Conservation (phyloP, 2,113 vertebrate genomes). For the Bambusicola thoracicus region DNA sequence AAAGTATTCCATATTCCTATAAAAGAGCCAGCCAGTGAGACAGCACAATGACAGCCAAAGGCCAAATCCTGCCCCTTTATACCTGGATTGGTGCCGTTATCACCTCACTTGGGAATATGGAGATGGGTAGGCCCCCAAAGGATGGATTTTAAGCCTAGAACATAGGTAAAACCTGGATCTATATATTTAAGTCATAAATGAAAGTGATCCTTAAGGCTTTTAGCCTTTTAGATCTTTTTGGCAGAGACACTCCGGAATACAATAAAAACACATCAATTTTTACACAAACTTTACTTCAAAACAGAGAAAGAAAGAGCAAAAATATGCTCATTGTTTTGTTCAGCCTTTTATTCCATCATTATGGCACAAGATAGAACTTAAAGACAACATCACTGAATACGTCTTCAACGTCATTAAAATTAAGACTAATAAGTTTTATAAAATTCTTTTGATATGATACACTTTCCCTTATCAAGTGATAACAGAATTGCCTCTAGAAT, state of each 20-base stretch:
- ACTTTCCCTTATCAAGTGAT: conserved; percentile 65
- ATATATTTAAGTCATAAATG: neutral
- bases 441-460: conserved; percentile 59
- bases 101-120: neutral
- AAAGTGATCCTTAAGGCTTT: neutral
- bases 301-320: conserved; percentile 17
- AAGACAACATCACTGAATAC: conserved; percentile 80
- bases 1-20: neutral
- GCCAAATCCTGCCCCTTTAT: neutral
- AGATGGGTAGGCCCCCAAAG: neutral
- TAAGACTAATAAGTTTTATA: conserved; percentile 72
- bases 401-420: conserved; percentile 68
- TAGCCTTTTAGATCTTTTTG: neutral
- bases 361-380: conserved; percentile 83
- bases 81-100: neutral
- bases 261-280: neutral
- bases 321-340: conserved; percentile 50
- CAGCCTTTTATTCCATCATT: conserved; percentile 82
- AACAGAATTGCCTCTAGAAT: conserved; percentile 49
- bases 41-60: neutral
- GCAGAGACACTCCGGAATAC: neutral
- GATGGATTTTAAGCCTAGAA: neutral
- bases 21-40: neutral
- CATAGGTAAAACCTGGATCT: neutral
- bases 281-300: neutral